These are phyloP conservation scores for Myotis planiceps DNA, from an alignment of 2,797 vertebrate species.

Conservation along the genomic window DNA sequence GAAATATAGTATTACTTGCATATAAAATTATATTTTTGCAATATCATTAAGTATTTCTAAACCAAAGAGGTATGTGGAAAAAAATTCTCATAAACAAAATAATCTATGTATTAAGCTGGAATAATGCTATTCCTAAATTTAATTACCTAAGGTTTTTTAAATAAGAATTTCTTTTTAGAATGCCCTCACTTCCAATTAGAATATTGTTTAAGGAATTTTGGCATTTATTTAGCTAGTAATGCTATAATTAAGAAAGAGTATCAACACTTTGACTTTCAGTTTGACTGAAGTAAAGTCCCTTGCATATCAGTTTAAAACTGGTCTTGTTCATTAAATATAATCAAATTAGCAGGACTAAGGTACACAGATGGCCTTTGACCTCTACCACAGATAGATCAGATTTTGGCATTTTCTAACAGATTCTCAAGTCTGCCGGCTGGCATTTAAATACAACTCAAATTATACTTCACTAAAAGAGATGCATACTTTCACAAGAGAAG, in stretches of 20 bases:
- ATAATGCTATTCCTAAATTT: background rate
- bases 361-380: constrained; percentile 19
- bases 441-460: constrained; percentile 46
- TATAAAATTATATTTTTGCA: background rate
- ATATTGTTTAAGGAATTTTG: constrained; percentile 10
- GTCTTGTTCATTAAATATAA: background rate
- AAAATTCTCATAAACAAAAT: background rate
- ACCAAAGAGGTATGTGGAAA: background rate
- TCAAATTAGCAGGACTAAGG: background rate
- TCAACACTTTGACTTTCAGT: constrained; percentile 38
- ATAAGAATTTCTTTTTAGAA: background rate
- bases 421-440: background rate
- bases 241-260: background rate
- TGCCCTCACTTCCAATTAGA: background rate
- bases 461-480: constrained; percentile 26
- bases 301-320: background rate
- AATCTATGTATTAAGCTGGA: background rate
- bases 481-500: constrained; percentile 11
- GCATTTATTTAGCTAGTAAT: constrained; percentile 17
- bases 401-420: constrained; percentile 2
- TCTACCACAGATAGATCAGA: background rate
- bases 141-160: background rate
- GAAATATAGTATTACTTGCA: background rate
- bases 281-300: background rate
- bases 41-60: background rate